phyloP scores from a whole-genome alignment of 1,140 invertebrate species.

The Mamestra configurata region DNA sequence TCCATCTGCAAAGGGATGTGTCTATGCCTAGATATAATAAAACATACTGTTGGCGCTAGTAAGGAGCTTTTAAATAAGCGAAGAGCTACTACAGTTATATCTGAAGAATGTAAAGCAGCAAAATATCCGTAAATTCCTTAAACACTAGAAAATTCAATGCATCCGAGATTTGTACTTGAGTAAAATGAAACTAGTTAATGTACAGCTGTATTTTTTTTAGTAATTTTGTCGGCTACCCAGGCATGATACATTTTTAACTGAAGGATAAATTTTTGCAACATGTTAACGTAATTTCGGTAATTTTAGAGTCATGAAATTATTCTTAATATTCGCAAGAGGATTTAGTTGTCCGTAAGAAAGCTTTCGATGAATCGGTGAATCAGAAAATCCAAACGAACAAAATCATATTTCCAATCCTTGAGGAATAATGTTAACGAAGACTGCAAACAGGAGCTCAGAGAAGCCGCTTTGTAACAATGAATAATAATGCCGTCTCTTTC shows the following conservation, averaged over 20 bases:
- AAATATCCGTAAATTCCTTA: neutral
- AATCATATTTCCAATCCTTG: constrained; percentile 29
- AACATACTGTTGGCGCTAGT: neutral
- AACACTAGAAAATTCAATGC: constrained; percentile 11
- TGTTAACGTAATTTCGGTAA: too few relatives aligned
- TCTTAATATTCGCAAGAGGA: too few relatives aligned
- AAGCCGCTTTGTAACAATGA: constrained; percentile 58
- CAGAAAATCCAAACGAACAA: constrained; percentile 8
- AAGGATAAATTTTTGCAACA: neutral
- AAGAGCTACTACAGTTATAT: neutral
- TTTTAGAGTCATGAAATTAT: too few relatives aligned
- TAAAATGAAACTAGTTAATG: too few relatives aligned
- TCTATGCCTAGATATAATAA: constrained; percentile 1
- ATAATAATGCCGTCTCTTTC: constrained; percentile 54
- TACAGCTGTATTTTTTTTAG: too few relatives aligned
- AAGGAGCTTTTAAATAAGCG: constrained; percentile 1
- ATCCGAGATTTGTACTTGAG: neutral
- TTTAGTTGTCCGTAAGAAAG: neutral
- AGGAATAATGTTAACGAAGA: constrained; percentile 54
- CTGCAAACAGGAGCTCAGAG: constrained; percentile 45
- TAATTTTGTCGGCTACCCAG: too few relatives aligned
- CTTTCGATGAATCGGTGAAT: neutral
- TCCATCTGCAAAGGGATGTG: neutral
- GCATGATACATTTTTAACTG: too few relatives aligned
- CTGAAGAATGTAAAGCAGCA: neutral